Evolutionary conservation across 2,113 vertebrate species (phyloP), one percentile per base, ranked within the genome.

Genomic region (Pluvialis apricaria): DNA sequence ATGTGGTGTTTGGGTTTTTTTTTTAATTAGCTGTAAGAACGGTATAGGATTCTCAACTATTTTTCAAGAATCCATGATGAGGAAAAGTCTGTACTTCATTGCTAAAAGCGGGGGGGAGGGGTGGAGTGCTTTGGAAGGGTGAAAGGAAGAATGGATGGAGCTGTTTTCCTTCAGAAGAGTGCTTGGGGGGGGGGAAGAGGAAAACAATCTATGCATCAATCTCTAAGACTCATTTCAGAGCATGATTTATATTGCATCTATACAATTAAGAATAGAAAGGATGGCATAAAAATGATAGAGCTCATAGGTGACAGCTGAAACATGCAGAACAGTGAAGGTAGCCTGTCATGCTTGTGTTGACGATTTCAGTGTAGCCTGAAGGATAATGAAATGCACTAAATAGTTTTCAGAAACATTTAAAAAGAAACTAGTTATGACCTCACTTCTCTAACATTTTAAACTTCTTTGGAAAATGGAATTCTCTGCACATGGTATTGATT

Each of bases 361-460:
- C 24, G 54, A 31, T 72, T 92, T 87, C 58, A 68, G 22, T 3
- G 0, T 34, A 87, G 65, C 54, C 54, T 84, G 66, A 75, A 93
- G 28, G 28, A 34, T 71, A 88, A 78, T 62, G 60, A 66, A 94
- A 91, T 64, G 52, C 54, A 54, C 32, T 4, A 78, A 86, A 20
- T 17, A 68, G 11, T 62, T 89, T 95, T 86, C 65, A 72, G 69
- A 81, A 91, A 76, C 28, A 25, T 70, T 91, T 90, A 55, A 12
- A 64, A 91, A 86, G 81, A 42, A 87, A n/a, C 47, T 86, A 3
- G 78, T 81, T 71, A 82, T 87, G 77, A 92, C 14, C 34, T 84
- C 42, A 81, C 1, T 47, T 91, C 65, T 91, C 42, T 52, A 55
- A 55, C 47, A 76, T 84, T 84, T 82, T 62, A n/a, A 75, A 82